A percentile compares a stretch with the other conserved stretches of the same genome.
phyloP scores from a whole-genome alignment of 2,113 vertebrate genomes.

The Collichthys lucidus region DNA sequence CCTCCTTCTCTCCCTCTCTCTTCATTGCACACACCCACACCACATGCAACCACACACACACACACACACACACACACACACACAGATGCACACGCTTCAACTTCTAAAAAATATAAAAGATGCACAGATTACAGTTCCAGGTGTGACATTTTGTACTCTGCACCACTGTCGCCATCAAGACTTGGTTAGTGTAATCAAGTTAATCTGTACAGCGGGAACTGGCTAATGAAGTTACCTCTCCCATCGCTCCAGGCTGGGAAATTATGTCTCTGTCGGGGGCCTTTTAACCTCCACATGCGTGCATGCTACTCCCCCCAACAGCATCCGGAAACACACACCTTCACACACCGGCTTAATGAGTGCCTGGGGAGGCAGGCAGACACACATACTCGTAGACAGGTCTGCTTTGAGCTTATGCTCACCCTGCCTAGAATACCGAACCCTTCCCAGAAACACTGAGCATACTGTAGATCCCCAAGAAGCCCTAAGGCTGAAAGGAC shows the following conservation, averaged over 20 bases:
- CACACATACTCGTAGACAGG: slow-evolving; percentile 57
- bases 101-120: slow-evolving; percentile 1
- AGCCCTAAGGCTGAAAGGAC: slow-evolving; percentile 60
- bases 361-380: slow-evolving; percentile 70
- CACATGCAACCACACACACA: slow-evolving; percentile 10
- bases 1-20: slow-evolving; percentile 24
- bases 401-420: slow-evolving; percentile 66
- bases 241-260: slow-evolving; percentile 64
- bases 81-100: neutral
- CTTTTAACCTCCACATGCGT: slow-evolving; percentile 69
- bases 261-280: slow-evolving; percentile 71
- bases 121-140: slow-evolving; percentile 39
- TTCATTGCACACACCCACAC: slow-evolving; percentile 17
- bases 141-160: slow-evolving; percentile 58
- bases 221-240: slow-evolving; percentile 80
- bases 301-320: slow-evolving; percentile 51
- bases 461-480: slow-evolving; percentile 48
- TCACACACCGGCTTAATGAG: slow-evolving; percentile 77
- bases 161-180: slow-evolving; percentile 53
- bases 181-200: slow-evolving; percentile 79
- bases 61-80: slow-evolving; percentile 30
- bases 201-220: slow-evolving; percentile 73
- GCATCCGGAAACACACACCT: slow-evolving; percentile 70
- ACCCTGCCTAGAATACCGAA: slow-evolving; percentile 62
- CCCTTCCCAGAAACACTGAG: slow-evolving; percentile 52